A percentile compares a stretch with the other conserved stretches of the same genome.
Conservation (phyloP, 2,888 invertebrate species). For the Julus scanicus region DNA sequence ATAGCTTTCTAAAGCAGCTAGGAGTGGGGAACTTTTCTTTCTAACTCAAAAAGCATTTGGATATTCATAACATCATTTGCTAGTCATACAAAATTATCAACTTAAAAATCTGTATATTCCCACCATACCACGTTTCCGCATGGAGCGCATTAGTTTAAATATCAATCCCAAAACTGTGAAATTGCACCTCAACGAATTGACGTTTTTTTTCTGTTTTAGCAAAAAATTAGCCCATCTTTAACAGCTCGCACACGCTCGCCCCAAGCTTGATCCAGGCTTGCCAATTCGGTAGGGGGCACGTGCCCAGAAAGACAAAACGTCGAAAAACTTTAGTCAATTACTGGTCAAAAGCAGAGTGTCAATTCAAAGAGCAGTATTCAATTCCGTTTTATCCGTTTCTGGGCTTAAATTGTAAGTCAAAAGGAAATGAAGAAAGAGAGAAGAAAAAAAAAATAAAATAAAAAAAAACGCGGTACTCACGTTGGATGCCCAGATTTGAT, state of each 20-base stretch:
- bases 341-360: constrained; percentile 39
- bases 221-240: constrained; percentile 27
- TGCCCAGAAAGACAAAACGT: constrained; percentile 9
- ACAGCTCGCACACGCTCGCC: constrained; percentile 17
- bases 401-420: constrained; percentile 39
- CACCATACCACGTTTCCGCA: neutral
- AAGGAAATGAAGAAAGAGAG: constrained; percentile 29
- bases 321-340: constrained; percentile 33
- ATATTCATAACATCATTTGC: too few relatives aligned
- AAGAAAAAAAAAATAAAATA: neutral
- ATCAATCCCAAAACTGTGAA: neutral
- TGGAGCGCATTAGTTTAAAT: neutral
- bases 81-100: too few relatives aligned
- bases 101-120: too few relatives aligned
- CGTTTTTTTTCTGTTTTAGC: neutral
- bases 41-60: too few relatives aligned
- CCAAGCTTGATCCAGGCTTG: neutral
- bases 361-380: constrained; percentile 35
- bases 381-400: constrained; percentile 34
- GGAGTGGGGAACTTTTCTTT: too few relatives aligned
- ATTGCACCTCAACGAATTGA: neutral
- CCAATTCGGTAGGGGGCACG: constrained; percentile 29
- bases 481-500: constrained; percentile 56
- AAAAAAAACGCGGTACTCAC: constrained; percentile 52
- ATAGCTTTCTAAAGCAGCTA: too few relatives aligned